Percentiles rank a stretch among this genome's conserved stretches.
phyloP scores from a whole-genome alignment of 2,888 invertebrate genomes.

The Agrochola litura region DNA sequence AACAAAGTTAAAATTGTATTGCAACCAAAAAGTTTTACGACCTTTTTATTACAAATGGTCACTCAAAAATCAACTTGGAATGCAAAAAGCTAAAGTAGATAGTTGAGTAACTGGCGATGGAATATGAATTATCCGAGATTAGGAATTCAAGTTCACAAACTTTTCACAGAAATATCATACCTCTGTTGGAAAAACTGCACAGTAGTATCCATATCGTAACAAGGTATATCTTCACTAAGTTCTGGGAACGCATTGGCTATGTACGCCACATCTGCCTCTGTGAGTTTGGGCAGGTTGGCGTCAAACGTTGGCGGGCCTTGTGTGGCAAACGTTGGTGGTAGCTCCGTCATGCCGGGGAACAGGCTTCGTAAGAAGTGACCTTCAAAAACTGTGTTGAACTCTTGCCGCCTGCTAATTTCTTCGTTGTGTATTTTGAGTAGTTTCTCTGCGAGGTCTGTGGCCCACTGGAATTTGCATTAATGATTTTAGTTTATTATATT shows the following conservation, averaged over 20 bases:
- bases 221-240: constrained; percentile 91
- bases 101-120: not conserved
- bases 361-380: constrained; percentile 96
- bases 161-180: constrained; percentile 67
- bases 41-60: not conserved
- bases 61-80: not conserved
- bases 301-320: constrained; percentile 95
- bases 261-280: constrained; percentile 91
- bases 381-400: constrained; percentile 94
- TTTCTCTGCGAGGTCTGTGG: constrained; percentile 94
- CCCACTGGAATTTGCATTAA: constrained; percentile 92
- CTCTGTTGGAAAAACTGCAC: constrained; percentile 93
- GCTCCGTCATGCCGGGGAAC: constrained; percentile 97
- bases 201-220: constrained; percentile 93
- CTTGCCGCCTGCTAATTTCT: constrained; percentile 94
- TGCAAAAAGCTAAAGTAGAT: not conserved
- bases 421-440: constrained; percentile 95
- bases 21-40: too few species aligned
- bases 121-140: not conserved
- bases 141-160: not conserved
- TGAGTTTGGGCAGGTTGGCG: constrained; percentile 92
- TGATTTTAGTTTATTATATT: not conserved
- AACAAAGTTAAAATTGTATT: too few species aligned
- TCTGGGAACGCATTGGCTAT: constrained; percentile 93
- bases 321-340: constrained; percentile 95